Conservation (phyloP, 30 jellyfish, hydroid and myxozoan genomes). For the Aurelia aurita region DNA sequence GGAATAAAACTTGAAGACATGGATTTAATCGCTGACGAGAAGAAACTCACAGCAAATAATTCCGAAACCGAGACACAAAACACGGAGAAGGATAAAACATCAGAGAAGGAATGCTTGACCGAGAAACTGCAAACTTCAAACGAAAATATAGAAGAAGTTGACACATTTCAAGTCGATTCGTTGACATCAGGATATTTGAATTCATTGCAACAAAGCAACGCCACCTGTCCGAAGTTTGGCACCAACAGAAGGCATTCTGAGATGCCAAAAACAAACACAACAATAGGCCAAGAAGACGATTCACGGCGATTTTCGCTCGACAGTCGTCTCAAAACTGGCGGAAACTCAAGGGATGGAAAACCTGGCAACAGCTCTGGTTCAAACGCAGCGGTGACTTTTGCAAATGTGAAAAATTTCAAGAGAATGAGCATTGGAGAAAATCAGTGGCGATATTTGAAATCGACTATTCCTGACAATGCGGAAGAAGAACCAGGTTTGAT, state of each 20-base stretch:
- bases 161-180: background rate
- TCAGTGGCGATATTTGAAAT: background rate
- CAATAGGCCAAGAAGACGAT: no score
- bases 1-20: background rate
- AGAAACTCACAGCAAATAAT: no score
- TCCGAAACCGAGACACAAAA: background rate
- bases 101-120: background rate
- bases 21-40: background rate
- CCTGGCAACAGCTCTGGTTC: background rate
- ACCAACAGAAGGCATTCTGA: background rate
- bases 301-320: no score
- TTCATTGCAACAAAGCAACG: background rate
- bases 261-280: background rate
- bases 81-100: background rate
- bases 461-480: background rate
- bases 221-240: background rate
- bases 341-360: no score
- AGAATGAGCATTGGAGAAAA: background rate
- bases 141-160: background rate
- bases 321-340: no score
- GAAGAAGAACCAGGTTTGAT: no score
- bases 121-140: background rate
- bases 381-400: background rate
- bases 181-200: background rate
- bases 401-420: background rate